Evolutionary conservation across 23 tunicate species (phyloP), one percentile per base, ranked within the genome.

Genomic region (Halocynthia roretzi): DNA sequence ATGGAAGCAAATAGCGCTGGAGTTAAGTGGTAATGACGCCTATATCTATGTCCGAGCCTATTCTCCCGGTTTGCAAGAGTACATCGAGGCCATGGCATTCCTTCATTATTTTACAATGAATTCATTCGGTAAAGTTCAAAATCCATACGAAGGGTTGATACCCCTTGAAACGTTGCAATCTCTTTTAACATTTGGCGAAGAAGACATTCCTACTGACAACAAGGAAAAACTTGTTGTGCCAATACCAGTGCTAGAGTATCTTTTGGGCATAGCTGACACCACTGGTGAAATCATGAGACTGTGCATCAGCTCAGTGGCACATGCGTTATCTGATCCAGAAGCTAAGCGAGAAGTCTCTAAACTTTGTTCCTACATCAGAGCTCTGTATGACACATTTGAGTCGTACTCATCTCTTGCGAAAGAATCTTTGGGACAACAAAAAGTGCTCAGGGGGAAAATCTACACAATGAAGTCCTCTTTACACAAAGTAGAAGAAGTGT

Each of bases 251-350:
- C 61, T 52, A 19, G 87, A 83, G 56, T 83, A 75, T 54, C 75
- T 83, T 54, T 67, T 76, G 0, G 87, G 87, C 0, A 53, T 83
- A 8, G 81, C 87, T 52, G 87, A 83, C 68, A 70, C 80, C 56
- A 83, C 82, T 56, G 87, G 87, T 14, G 87, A 83, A 76, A 64
- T 75, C 19, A 83, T 83, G 87, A 53, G 87, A 68, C 61, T 76
- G 53, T 83, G 87, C 70, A 83, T 83, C 17, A 83, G 77, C 62
- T 76, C 64, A 54, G 81, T 82, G 54, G 87, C 82, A 2, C 60
- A 76, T 7, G 75, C 77, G 0, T 54, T 54, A 7, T 51, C 75
- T 44, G 40, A 58, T 19, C 7, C 61, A 0, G 72, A 63, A 14
- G 19, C 76, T 23, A 77, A 83, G 20, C 76, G 76, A 54, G 49